These are phyloP conservation scores for Tetrapedia diversipes DNA, from an alignment of 2,888 invertebrate genomes.

Conservation along the genomic window DNA sequence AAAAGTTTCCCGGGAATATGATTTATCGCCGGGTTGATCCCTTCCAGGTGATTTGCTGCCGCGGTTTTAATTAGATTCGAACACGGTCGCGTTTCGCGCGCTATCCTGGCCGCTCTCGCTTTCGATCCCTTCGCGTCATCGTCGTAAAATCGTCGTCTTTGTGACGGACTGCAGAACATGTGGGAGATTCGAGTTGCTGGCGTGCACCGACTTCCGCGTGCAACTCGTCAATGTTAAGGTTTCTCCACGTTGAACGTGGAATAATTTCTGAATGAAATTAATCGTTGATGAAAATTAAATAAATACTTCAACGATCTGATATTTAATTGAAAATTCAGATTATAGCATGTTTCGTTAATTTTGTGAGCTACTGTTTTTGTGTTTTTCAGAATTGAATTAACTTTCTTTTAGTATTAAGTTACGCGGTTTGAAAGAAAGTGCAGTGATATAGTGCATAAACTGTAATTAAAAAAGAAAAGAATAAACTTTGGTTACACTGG, in stretches of 20 bases:
- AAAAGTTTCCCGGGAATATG: constrained; percentile 64
- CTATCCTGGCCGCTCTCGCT: constrained; percentile 59
- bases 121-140: constrained; percentile 29
- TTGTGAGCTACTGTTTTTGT: too few species aligned
- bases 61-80: constrained; percentile 63
- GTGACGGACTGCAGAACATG: constrained; percentile 30
- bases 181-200: not conserved
- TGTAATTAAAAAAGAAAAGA: too few species aligned
- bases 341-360: too few species aligned
- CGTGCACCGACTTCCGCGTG: constrained; percentile 1
- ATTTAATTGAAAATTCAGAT: too few species aligned
- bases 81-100: constrained; percentile 53
- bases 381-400: too few species aligned
- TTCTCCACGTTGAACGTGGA: not conserved
- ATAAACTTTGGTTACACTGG: too few species aligned
- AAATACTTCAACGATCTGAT: too few species aligned
- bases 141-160: not conserved
- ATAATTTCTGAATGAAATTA: too few species aligned
- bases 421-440: too few species aligned
- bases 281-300: too few species aligned
- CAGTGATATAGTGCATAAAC: too few species aligned
- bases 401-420: too few species aligned
- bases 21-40: constrained; percentile 54
- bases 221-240: not conserved
- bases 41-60: constrained; percentile 61